Evolutionary conservation across 2,797 vertebrate species (phyloP).

Genomic region (Harpagifer antarcticus): DNA sequence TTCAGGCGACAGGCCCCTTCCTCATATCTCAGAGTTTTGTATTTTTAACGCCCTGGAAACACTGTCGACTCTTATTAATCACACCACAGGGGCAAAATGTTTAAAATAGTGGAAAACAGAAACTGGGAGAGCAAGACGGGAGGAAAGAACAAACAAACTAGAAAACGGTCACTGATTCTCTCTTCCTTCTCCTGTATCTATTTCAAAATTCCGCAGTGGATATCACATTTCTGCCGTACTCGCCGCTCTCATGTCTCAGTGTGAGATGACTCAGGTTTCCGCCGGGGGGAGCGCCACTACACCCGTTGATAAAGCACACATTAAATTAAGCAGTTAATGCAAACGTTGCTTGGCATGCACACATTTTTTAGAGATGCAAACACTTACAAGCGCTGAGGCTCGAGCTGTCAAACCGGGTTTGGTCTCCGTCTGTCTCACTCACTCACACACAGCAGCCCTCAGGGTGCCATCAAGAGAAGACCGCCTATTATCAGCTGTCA

Average conservation of each 20-base stretch:
- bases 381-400: constrained; percentile 74
- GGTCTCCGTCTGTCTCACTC: constrained; percentile 39
- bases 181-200: constrained; percentile 40
- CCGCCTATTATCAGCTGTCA: constrained; percentile 84
- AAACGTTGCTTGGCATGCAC: constrained; percentile 65
- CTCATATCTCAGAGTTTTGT: constrained; percentile 80
- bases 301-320: constrained; percentile 78
- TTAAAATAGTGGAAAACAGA: constrained; percentile 67
- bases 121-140: constrained; percentile 44
- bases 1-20: constrained; percentile 79
- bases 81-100: constrained; percentile 74
- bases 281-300: constrained; percentile 48
- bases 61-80: constrained; percentile 82
- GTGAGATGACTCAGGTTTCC: constrained; percentile 75
- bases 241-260: constrained; percentile 60
- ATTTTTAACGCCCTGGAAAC: constrained; percentile 82
- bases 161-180: constrained; percentile 46
- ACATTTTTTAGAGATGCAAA: constrained; percentile 63
- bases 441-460: constrained; percentile 67
- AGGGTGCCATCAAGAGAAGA: constrained; percentile 82
- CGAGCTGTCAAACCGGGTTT: constrained; percentile 79
- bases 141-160: constrained; percentile 17
- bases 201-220: constrained; percentile 71
- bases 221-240: constrained; percentile 65
- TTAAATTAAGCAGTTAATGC: constrained; percentile 76